Percentiles rank a stretch among this genome's conserved stretches.
These are phyloP conservation scores for Cheilosia soror DNA, from an alignment of 2,888 invertebrate species.

Conservation along the genomic window DNA sequence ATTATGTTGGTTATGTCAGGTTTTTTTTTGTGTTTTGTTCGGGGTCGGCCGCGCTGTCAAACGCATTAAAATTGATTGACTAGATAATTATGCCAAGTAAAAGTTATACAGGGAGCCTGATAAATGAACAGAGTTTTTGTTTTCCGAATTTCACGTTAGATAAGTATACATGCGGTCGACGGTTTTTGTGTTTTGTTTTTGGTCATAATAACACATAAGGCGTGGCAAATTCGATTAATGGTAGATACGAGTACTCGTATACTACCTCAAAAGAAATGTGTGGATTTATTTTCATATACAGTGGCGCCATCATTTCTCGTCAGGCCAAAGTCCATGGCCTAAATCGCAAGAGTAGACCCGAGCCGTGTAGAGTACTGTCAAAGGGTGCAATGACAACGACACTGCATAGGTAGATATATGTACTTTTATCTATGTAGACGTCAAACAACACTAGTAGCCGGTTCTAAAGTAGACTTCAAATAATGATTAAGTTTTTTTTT, in stretches of 20 bases:
- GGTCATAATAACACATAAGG: slow-evolving; percentile 26
- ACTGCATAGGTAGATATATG: not conserved
- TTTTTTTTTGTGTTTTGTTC: slow-evolving; percentile 8
- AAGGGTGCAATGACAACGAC: not conserved
- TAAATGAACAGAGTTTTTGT: slow-evolving; percentile 42
- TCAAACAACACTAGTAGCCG: slow-evolving; percentile 6
- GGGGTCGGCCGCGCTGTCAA: slow-evolving; percentile 53
- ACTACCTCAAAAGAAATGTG: not conserved
- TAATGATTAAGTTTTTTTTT: not conserved
- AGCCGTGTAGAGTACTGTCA: not conserved
- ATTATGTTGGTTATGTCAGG: slow-evolving; percentile 14
- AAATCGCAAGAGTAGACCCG: not conserved
- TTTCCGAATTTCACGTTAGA: slow-evolving; percentile 32
- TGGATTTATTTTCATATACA: not conserved
- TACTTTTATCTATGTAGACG: slow-evolving; percentile 16
- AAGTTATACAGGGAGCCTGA: slow-evolving; percentile 49
- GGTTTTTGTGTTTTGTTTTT: slow-evolving; percentile 1
- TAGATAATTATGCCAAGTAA: slow-evolving; percentile 60
- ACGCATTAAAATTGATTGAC: slow-evolving; percentile 64
- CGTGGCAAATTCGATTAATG: slow-evolving; percentile 42
- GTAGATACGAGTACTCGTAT: not conserved
- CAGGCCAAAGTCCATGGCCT: slow-evolving; percentile 3
- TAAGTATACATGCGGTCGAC: slow-evolving; percentile 17
- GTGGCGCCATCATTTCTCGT: slow-evolving; percentile 26
- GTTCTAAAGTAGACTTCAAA: not conserved